Percentiles rank a stretch among this genome's conserved stretches.
Conservation (phyloP, 2,888 invertebrate species). For the Endomychus coccineus region DNA sequence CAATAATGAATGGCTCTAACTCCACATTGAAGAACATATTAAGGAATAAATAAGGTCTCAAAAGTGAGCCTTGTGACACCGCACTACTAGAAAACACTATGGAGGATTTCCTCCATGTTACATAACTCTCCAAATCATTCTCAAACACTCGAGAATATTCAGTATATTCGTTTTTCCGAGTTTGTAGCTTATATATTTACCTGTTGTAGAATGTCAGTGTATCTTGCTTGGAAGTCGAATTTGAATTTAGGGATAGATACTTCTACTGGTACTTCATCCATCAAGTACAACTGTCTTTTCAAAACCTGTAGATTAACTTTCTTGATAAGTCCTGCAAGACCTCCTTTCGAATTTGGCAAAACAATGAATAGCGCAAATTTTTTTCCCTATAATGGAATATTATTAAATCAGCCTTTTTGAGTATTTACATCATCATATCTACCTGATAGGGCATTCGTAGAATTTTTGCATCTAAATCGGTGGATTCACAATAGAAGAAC, state of each 20-base stretch:
- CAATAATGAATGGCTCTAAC: not conserved
- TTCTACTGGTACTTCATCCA: slow-evolving; percentile 54
- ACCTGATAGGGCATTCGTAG: slow-evolving; percentile 67
- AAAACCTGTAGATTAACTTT: slow-evolving; percentile 51
- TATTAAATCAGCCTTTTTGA: not conserved
- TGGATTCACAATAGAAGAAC: slow-evolving; percentile 58
- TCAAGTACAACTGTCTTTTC: slow-evolving; percentile 50
- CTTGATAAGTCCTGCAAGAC: slow-evolving; percentile 53
- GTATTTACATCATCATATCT: slow-evolving; percentile 12
- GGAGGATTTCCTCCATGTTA: no score
- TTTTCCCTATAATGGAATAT: slow-evolving; percentile 51
- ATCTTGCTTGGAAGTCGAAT: slow-evolving; percentile 59
- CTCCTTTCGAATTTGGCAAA: slow-evolving; percentile 58
- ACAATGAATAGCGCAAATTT: slow-evolving; percentile 68
- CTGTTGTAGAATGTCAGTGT: slow-evolving; percentile 54
- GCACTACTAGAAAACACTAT: no score
- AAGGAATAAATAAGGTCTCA: no score
- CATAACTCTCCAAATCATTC: no score
- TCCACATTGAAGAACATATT: no score
- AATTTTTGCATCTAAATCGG: slow-evolving; percentile 60
- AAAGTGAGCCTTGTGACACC: no score
- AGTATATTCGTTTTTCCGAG: no score
- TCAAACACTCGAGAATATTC: no score
- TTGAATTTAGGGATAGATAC: slow-evolving; percentile 67
- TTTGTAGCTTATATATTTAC: slow-evolving; percentile 45